A percentile compares a stretch with the other conserved stretches of the same genome.
phyloP scores from a whole-genome alignment of 2,797 vertebrate species.

The Momotus momota region DNA sequence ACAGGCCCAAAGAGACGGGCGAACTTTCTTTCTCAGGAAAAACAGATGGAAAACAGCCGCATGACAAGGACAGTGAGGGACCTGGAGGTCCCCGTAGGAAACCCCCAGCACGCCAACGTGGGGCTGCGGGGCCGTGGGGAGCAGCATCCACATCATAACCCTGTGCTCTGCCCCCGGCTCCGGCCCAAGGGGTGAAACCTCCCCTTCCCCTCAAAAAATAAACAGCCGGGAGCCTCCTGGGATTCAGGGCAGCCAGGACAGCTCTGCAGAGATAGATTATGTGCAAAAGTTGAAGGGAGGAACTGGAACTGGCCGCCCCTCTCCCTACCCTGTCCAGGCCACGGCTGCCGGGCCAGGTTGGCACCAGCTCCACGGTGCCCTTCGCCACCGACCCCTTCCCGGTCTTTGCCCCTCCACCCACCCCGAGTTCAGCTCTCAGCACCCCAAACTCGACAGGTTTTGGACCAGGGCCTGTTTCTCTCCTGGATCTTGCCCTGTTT shows the following conservation, averaged over 20 bases:
- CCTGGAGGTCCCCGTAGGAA: background rate
- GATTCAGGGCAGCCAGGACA: background rate
- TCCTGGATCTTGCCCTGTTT: background rate
- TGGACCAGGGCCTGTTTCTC: background rate
- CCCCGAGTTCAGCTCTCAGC: background rate
- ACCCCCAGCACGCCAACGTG: fast-evolving
- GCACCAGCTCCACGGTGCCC: background rate
- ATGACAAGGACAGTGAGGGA: background rate
- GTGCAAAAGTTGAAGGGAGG: background rate
- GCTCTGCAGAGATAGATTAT: background rate
- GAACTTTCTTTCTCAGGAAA: background rate
- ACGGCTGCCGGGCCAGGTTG: background rate
- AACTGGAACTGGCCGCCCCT: background rate
- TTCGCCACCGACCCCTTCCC: fast-evolving
- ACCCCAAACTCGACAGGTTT: background rate
- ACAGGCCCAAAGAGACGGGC: background rate
- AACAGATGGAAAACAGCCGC: background rate
- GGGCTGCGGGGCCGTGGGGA: background rate
- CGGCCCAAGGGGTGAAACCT: background rate
- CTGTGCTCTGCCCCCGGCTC: background rate
- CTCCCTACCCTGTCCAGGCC: fast-evolving
- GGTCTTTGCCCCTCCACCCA: background rate
- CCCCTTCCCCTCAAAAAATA: background rate
- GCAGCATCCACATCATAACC: background rate
- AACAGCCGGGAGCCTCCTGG: background rate